A percentile compares a stretch with the other conserved stretches of the same genome.
Conservation (phyloP, 1,140 invertebrate species). For the Mya arenaria region DNA sequence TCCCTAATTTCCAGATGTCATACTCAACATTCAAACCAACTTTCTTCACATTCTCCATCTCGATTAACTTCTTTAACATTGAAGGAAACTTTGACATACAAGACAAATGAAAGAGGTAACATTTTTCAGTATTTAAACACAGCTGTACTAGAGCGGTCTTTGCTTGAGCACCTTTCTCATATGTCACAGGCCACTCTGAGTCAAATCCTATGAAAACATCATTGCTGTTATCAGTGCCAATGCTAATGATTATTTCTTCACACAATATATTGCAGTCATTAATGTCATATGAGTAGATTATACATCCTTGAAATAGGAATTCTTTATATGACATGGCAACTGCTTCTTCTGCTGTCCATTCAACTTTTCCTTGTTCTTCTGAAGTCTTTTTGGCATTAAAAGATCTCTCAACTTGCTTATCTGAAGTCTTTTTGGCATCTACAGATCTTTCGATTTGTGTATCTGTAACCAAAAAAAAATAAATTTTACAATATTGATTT, state of each 20-base stretch:
- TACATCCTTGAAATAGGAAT: slow-evolving; percentile 52
- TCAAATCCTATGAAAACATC: slow-evolving; percentile 62
- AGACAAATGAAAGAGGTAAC: slow-evolving; percentile 65
- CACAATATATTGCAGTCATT: slow-evolving; percentile 64
- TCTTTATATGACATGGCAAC: slow-evolving; percentile 55
- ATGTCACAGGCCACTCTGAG: slow-evolving; percentile 67
- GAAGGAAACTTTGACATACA: slow-evolving; percentile 59
- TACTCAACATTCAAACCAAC: slow-evolving; percentile 61
- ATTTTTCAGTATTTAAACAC: slow-evolving; percentile 45
- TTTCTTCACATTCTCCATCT: slow-evolving; percentile 55
- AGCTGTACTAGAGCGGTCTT: slow-evolving; percentile 64
- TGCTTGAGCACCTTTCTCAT: slow-evolving; percentile 58
- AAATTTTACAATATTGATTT: too few species aligned
- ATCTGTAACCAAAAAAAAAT: too few species aligned
- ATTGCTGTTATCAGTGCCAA: background rate
- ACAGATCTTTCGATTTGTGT: too few species aligned
- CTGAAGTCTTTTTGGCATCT: too few species aligned
- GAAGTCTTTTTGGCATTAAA: too few species aligned
- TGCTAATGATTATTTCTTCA: slow-evolving; percentile 59
- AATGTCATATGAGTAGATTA: slow-evolving; percentile 60
- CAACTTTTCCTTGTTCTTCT: too few species aligned
- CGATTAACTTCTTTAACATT: slow-evolving; percentile 54
- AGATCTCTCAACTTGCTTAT: too few species aligned
- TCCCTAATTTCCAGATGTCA: slow-evolving; percentile 66
- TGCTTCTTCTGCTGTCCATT: slow-evolving; percentile 22